Evolutionary conservation across 2,797 vertebrate species (phyloP).

Genomic region (Leptodactylus fallax): DNA sequence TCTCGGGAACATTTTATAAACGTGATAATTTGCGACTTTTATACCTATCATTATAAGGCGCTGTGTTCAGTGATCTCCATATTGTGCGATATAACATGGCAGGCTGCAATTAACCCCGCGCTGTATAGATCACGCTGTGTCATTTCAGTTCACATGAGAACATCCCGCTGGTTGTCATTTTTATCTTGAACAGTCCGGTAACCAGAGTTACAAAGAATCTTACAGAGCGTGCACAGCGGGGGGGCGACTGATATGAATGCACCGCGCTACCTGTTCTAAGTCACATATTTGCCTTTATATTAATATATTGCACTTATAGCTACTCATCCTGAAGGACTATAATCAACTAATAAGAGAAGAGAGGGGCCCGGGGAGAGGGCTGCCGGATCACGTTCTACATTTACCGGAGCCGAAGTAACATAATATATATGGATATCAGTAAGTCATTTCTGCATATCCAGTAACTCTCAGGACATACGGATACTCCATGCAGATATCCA

Average conservation of each 20-base stretch:
- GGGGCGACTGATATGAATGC: background rate
- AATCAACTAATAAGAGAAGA: background rate
- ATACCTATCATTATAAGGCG: background rate
- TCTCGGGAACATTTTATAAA: background rate
- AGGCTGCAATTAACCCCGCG: slow-evolving; percentile 19
- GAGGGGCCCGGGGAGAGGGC: background rate
- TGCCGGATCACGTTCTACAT: background rate
- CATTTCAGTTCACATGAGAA: slow-evolving; percentile 5
- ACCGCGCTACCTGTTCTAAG: background rate
- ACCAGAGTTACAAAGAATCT: background rate
- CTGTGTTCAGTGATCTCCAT: background rate
- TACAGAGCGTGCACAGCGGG: background rate
- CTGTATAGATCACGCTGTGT: background rate
- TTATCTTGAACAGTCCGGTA: background rate
- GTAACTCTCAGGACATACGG: too few relatives aligned
- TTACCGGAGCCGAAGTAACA: background rate
- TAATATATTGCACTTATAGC: background rate
- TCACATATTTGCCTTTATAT: background rate
- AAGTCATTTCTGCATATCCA: too few relatives aligned
- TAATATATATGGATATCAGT: background rate
- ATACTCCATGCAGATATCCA: too few relatives aligned
- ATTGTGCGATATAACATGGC: background rate
- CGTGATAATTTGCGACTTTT: background rate
- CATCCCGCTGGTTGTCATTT: background rate
- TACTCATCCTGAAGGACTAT: background rate